A percentile compares a stretch with the other conserved stretches of the same genome.
Conservation (phyloP, 2,888 invertebrate species). For the Brenthis ino region DNA sequence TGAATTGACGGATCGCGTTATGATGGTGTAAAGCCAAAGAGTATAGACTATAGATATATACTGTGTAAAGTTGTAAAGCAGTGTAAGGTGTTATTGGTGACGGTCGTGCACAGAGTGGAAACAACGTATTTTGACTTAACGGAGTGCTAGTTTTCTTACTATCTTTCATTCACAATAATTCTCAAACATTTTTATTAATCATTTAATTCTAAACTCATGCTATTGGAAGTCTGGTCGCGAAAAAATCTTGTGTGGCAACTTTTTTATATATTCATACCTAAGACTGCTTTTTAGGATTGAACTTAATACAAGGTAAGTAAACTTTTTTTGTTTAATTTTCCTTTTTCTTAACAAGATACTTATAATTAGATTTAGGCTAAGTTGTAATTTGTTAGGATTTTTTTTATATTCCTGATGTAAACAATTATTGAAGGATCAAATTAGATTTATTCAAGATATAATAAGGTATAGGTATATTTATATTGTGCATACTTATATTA, state of each 20-base stretch:
- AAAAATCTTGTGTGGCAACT: constrained; percentile 13
- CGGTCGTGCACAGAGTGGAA: background rate
- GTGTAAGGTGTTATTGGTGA: background rate
- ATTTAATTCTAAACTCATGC: background rate
- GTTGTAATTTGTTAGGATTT: background rate
- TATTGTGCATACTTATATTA: too few species aligned
- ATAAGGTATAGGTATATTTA: background rate
- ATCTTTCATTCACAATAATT: background rate
- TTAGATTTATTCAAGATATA: background rate
- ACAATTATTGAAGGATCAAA: background rate
- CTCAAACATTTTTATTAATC: background rate
- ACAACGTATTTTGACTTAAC: constrained; percentile 13
- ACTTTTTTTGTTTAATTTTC: background rate
- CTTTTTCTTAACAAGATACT: background rate
- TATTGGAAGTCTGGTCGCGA: background rate
- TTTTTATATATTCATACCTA: constrained; percentile 10
- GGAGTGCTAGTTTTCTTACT: constrained; percentile 1
- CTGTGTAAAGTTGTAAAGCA: too few species aligned
- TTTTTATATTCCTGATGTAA: background rate
- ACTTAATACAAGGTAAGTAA: constrained; percentile 8
- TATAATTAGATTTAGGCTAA: background rate
- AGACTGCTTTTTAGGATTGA: constrained; percentile 10
- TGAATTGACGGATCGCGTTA: constrained; percentile 9
- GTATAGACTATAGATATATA: too few species aligned
- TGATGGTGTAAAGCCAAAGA: background rate